phyloP scores from a whole-genome alignment of 23 tunicate species.

The Pegea sp. region DNA sequence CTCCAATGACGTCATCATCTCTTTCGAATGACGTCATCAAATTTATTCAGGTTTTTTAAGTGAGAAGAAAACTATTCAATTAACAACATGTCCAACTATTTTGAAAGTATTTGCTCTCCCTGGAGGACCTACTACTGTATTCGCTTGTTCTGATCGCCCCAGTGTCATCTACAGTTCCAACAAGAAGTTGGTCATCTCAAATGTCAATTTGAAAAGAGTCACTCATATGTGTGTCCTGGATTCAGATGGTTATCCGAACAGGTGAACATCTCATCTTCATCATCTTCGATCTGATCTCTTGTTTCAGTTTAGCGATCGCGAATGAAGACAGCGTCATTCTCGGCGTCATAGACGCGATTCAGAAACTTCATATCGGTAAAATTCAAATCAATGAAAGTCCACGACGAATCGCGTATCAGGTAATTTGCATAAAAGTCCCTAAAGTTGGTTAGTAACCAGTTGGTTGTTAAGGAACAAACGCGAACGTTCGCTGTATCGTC shows the following conservation, averaged over 20 bases:
- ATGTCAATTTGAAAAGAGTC: constrained; percentile 85
- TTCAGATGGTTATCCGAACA: constrained; percentile 93
- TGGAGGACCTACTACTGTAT: constrained; percentile 48
- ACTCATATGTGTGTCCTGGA: constrained; percentile 97
- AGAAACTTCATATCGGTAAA: constrained; percentile 90
- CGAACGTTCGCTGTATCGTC: too few relatives aligned
- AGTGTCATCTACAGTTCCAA: constrained; percentile 92
- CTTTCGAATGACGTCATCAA: too few relatives aligned
- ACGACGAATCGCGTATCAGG: constrained; percentile 78
- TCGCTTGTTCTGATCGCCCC: constrained; percentile 96
- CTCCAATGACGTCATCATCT: neutral
- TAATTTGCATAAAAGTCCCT: too few relatives aligned
- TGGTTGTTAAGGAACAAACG: too few relatives aligned
- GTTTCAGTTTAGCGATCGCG: constrained; percentile 66
- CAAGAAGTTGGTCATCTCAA: constrained; percentile 78
- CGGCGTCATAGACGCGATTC: constrained; percentile 96
- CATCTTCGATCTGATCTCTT: too few relatives aligned
- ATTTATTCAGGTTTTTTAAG: constrained; percentile 15
- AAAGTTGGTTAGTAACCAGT: too few relatives aligned
- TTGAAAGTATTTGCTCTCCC: constrained; percentile 54
- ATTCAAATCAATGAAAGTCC: constrained; percentile 87
- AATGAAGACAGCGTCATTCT: constrained; percentile 72
- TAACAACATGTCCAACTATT: constrained; percentile 81
- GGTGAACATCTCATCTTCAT: too few relatives aligned
- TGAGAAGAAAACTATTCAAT: constrained; percentile 74